A percentile compares a stretch with the other conserved stretches of the same genome.
phyloP scores from a whole-genome alignment of 2,888 invertebrate species.

The Malthinus seriepunctatus region DNA sequence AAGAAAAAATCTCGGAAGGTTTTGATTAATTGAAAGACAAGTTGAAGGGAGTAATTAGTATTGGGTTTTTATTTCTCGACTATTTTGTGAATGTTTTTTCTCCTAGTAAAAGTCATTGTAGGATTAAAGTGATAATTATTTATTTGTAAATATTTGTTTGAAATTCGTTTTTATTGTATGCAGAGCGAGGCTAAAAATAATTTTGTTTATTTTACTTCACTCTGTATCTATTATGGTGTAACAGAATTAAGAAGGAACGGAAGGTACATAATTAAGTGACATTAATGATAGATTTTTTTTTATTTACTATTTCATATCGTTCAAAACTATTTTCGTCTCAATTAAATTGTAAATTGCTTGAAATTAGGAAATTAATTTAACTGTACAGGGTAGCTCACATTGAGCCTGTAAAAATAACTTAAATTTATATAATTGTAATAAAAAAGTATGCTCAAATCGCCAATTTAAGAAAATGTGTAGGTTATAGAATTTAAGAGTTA shows the following conservation, averaged over 20 bases:
- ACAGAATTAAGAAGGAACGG: too few species aligned
- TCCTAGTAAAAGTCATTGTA: neutral
- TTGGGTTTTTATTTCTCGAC: neutral
- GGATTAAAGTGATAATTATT: constrained; percentile 8
- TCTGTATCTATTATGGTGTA: too few species aligned
- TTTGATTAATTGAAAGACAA: too few species aligned
- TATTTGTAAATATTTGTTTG: constrained; percentile 4
- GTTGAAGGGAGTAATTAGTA: too few species aligned
- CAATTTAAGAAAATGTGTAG: too few species aligned
- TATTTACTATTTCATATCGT: neutral
- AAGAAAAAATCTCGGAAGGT: too few species aligned
- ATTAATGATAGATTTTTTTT: constrained; percentile 1
- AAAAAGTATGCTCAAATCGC: neutral
- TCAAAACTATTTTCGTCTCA: neutral
- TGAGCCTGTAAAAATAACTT: constrained; percentile 9
- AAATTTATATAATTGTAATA: constrained; percentile 1
- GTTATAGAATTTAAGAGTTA: neutral
- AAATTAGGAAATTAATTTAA: too few species aligned
- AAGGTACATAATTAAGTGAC: neutral
- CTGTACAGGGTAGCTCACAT: constrained; percentile 21
- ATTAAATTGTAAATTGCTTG: neutral
- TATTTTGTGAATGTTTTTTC: neutral
- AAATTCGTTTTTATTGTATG: neutral
- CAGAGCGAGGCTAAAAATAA: neutral
- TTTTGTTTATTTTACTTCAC: neutral